Conservation (phyloP, 2,113 vertebrate genomes). For the Misgurnus anguillicaudatus region DNA sequence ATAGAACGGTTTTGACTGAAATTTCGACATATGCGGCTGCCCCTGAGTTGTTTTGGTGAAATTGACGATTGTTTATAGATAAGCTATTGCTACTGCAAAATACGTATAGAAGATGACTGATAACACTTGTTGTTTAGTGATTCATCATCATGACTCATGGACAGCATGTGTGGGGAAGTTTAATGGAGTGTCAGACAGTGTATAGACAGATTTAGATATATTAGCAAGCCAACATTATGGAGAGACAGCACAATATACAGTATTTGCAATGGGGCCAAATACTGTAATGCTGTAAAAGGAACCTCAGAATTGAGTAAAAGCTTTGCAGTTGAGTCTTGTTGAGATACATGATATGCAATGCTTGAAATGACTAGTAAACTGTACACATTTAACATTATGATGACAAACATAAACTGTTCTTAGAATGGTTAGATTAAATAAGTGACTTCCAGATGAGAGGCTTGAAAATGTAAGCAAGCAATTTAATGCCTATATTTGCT, state of each 20-base stretch:
- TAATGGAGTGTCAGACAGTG: not conserved
- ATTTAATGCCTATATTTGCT: too few relatives aligned
- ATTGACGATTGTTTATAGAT: too few relatives aligned
- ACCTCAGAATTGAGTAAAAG: too few relatives aligned
- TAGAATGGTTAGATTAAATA: too few relatives aligned
- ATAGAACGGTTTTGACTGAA: too few relatives aligned
- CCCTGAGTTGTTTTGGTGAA: too few relatives aligned
- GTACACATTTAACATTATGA: not conserved
- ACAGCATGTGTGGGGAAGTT: not conserved
- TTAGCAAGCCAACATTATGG: not conserved
- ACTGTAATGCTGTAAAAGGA: too few relatives aligned
- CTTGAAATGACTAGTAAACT: too few relatives aligned
- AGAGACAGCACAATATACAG: not conserved
- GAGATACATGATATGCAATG: not conserved
- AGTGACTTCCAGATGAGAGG: too few relatives aligned
- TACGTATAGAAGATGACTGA: not conserved
- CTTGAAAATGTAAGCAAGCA: too few relatives aligned
- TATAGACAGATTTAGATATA: not conserved
- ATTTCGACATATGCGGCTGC: too few relatives aligned
- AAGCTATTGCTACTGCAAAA: not conserved
- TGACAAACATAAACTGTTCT: too few relatives aligned
- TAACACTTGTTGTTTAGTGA: not conserved
- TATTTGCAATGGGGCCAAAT: not conserved
- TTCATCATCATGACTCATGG: constrained; percentile 27
- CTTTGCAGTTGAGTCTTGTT: not conserved